phyloP scores from a whole-genome alignment of 2,113 vertebrate genomes.

The Narcine bancroftii region DNA sequence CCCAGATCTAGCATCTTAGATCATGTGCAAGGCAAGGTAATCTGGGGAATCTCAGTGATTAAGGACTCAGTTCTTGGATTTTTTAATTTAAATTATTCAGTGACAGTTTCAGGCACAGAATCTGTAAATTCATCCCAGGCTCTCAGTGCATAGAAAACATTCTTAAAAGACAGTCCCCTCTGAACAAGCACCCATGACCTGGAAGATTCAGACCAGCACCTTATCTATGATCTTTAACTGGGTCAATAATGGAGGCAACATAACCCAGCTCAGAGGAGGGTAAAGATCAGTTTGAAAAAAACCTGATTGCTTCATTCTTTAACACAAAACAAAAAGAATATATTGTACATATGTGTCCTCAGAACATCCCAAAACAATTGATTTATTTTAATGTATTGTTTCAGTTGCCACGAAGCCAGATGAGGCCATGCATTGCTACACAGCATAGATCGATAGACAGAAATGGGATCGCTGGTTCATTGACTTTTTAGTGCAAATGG shows the following conservation, averaged over 20 bases:
- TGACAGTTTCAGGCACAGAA: too few species aligned
- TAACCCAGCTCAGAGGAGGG: neutral
- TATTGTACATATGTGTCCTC: neutral
- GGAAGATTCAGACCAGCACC: too few species aligned
- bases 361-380: neutral
- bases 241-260: neutral
- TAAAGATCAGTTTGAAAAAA: neutral
- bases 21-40: too few species aligned
- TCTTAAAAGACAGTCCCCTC: too few species aligned
- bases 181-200: too few species aligned
- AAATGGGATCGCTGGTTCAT: neutral
- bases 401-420: neutral
- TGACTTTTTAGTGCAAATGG: neutral
- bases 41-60: too few species aligned
- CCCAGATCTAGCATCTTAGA: too few species aligned
- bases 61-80: too few species aligned
- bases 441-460: neutral
- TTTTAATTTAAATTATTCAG: too few species aligned
- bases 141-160: too few species aligned
- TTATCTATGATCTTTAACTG: too few species aligned
- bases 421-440: neutral
- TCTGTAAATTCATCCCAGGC: too few species aligned
- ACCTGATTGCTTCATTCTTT: neutral
- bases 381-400: neutral
- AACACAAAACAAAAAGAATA: neutral